Percentiles rank a stretch among this genome's conserved stretches.
Conservation (phyloP, 2,797 vertebrate species). For the Oceanodroma leucorhoa region DNA sequence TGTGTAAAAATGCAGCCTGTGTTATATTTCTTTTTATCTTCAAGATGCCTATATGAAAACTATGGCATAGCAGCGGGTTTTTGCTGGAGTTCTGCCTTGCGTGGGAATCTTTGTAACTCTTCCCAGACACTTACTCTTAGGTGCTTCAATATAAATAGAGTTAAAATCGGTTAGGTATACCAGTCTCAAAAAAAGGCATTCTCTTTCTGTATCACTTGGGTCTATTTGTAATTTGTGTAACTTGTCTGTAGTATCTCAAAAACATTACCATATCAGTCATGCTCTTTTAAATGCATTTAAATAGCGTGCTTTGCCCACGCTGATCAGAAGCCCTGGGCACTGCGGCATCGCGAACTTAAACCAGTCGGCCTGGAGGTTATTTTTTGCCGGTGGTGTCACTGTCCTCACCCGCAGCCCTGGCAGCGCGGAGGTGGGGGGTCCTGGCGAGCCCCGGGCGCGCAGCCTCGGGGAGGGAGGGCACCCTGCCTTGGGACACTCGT, state of each 20-base stretch:
- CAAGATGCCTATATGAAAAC: not conserved
- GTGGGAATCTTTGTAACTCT: rapidly evolving
- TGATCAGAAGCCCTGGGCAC: not conserved
- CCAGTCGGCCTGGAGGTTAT: not conserved
- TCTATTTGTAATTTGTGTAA: not conserved
- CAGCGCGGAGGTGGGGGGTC: not conserved
- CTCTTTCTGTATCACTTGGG: not conserved
- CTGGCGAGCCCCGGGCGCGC: rapidly evolving
- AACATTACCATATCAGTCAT: rapidly evolving
- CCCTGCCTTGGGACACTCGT: rapidly evolving
- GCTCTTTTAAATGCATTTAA: not conserved
- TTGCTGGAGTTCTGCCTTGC: not conserved
- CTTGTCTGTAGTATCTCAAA: not conserved
- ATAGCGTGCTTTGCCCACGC: rapidly evolving
- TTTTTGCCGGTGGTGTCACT: not conserved
- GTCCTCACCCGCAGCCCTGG: not conserved
- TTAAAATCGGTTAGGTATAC: not conserved
- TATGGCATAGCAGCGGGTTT: not conserved
- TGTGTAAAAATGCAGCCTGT: not conserved
- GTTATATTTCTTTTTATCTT: not conserved
- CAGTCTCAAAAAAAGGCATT: not conserved
- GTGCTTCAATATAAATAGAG: not conserved
- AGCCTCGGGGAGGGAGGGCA: not conserved
- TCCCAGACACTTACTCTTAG: not conserved
- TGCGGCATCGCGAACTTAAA: rapidly evolving